phyloP scores from a whole-genome alignment of 2,797 vertebrate species.

The Sarcoramphus papa region DNA sequence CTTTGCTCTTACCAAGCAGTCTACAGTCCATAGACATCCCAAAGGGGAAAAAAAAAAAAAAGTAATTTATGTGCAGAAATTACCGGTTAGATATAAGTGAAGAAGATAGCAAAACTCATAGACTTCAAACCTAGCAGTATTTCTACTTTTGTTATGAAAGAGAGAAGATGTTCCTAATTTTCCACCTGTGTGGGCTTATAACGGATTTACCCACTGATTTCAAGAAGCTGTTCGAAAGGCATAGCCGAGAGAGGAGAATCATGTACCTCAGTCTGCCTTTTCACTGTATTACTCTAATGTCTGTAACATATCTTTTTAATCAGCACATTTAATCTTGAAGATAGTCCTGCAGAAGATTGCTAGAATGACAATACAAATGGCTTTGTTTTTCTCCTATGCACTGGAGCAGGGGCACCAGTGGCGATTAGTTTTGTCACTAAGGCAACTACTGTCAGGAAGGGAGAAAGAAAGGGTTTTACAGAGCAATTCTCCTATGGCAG shows the following conservation, averaged over 20 bases:
- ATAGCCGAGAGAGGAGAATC: background rate
- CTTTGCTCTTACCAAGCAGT: background rate
- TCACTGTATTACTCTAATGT: background rate
- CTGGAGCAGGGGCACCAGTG: background rate
- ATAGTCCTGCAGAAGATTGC: background rate
- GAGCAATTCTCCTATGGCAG: background rate
- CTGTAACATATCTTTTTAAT: background rate
- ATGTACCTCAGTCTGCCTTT: background rate
- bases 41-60: background rate
- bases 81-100: background rate
- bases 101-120: background rate
- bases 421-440: conserved; percentile 41
- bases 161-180: background rate
- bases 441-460: conserved; percentile 34
- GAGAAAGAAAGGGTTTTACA: background rate
- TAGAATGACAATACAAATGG: background rate
- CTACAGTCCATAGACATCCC: background rate
- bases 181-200: background rate
- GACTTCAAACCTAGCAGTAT: background rate
- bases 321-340: background rate
- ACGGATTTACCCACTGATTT: background rate
- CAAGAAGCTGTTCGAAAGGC: background rate
- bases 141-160: background rate
- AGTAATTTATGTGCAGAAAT: background rate
- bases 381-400: background rate